Base-by-base conservation (phyloP, 1,140 invertebrate species). In the Drosophila orena region DNA sequence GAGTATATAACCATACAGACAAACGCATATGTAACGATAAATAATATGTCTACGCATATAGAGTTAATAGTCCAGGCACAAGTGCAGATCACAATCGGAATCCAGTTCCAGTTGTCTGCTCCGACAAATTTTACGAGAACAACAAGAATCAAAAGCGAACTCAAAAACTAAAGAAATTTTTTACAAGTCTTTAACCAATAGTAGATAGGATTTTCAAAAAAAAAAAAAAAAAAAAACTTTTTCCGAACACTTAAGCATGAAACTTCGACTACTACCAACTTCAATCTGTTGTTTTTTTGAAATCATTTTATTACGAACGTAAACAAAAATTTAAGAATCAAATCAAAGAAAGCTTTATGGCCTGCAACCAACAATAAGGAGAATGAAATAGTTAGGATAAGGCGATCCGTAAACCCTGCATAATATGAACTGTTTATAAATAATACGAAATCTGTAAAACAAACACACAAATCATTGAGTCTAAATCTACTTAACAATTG, bases 401-500 rank as follows among this genome's bases (percentile, higher is more conserved):
- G 57, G 56, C 65, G 47, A 61, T 49, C 70, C 70, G 66, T 58
- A 38, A 65, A 46, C 43, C 65, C 49, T 11, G 61, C 43, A 86
- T 65, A 71, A 77, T 77, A 75, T 37, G 11, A 35, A 75, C 42
- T 75, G 72, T 75, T 50, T 75, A 75, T 75, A 75, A 65, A 57
- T 75, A 75, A 75, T 77, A 79, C 49, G 47, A 64, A 5, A 22
- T 20, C 61, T 56, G 24, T 61, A 70, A 60, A 65, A 71, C 43
- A 58, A 30, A 49, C 40, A 56, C 55, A 66, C 15, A 71, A 68
- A 62, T 76, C 56, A 83, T 66, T 73, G 73, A 74, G 81, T 77
- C 77, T 54, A 80, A 66, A 52, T 58, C 61, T 75, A 86, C 69
- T 71, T 79, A 88, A 83, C 69, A 81, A 68, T 47, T 86, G 55